phyloP scores from a whole-genome alignment of 2,113 vertebrate genomes.

The Gasterosteus nipponicus region DNA sequence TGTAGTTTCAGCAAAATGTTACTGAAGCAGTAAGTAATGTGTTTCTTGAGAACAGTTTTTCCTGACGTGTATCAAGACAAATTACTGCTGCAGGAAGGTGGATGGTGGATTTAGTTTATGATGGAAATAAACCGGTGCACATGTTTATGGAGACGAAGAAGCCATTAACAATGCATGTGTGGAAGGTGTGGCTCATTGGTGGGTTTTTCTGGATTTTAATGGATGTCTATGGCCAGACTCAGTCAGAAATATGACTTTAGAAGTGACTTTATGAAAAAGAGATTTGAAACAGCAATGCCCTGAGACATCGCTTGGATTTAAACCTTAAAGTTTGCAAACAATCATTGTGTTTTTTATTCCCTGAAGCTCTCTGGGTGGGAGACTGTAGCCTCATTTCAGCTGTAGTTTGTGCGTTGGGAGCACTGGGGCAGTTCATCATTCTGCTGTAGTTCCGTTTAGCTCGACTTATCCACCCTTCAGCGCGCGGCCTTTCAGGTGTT shows the following conservation, averaged over 20 bases:
- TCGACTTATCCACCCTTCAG: constrained; percentile 13
- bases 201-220: background rate
- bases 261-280: no score
- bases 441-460: constrained; percentile 10
- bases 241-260: no score
- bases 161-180: no score
- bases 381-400: background rate
- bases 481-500: background rate
- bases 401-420: background rate
- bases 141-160: background rate
- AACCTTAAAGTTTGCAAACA: background rate
- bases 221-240: background rate
- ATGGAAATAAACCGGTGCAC: background rate
- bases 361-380: background rate
- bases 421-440: background rate
- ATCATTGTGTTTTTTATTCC: background rate
- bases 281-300: no score
- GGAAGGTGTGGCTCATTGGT: background rate
- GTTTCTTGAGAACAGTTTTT: background rate
- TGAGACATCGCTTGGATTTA: no score
- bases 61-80: background rate
- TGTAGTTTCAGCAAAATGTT: background rate
- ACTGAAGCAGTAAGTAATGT: background rate
- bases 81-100: background rate
- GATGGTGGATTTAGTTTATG: background rate